Conservation (phyloP, 2,888 invertebrate species). For the Drosophila gaucha region DNA sequence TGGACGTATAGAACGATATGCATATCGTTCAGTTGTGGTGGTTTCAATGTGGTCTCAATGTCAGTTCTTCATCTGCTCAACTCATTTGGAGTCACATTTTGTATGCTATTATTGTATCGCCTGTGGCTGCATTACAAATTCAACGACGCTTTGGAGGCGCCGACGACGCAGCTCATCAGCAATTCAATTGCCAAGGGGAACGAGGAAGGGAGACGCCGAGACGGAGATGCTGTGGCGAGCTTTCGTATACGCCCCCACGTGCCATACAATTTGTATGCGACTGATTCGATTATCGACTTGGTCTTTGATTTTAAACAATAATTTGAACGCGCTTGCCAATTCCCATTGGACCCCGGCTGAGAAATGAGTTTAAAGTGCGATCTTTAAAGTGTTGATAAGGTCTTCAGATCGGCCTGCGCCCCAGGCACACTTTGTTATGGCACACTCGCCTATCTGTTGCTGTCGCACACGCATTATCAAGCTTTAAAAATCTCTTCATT, state of each 20-base stretch:
- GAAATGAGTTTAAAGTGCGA: conserved; percentile 37
- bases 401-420: conserved; percentile 4
- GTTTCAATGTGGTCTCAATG: conserved; percentile 43
- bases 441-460: conserved; percentile 12
- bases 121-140: conserved; percentile 73
- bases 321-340: background rate
- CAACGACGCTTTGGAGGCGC: conserved; percentile 70
- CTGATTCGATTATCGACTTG: conserved; percentile 55
- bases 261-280: conserved; percentile 58
- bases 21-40: conserved; percentile 13
- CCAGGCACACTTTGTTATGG: conserved; percentile 3
- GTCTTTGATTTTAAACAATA: conserved; percentile 43
- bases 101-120: conserved; percentile 72
- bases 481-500: conserved; percentile 27
- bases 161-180: conserved; percentile 68
- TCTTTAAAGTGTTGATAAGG: conserved; percentile 29
- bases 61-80: conserved; percentile 26
- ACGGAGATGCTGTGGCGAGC: conserved; percentile 14
- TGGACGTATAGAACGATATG: conserved; percentile 13
- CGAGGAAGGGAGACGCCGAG: background rate
- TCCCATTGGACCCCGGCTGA: conserved; percentile 18
- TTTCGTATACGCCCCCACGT: conserved; percentile 23
- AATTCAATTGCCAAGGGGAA: conserved; percentile 70
- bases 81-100: conserved; percentile 58
- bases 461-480: conserved; percentile 29